Evolutionary conservation across 2,888 invertebrate species (phyloP).

Genomic region (Diloba caeruleocephala): DNA sequence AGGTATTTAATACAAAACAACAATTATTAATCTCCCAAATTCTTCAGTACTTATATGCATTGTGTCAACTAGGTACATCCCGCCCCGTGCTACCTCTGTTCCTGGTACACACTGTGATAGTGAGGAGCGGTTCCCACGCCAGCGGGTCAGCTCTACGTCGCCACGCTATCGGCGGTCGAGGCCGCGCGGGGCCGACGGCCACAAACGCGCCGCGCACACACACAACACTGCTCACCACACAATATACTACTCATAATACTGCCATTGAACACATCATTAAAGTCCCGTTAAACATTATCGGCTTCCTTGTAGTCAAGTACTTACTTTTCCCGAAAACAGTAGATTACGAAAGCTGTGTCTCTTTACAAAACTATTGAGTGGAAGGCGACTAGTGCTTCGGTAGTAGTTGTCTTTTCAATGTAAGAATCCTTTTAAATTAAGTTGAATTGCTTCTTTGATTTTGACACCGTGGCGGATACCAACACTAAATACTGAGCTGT

Average conservation of each 20-base stretch:
- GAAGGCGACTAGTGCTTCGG: neutral
- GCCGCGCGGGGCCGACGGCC: neutral
- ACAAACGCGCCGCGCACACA: neutral
- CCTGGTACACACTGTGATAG: neutral
- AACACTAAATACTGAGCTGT: too few relatives aligned
- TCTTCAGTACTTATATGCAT: too few relatives aligned
- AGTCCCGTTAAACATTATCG: conserved; percentile 4
- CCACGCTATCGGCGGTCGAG: neutral
- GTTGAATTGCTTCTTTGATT: too few relatives aligned
- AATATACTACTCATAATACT: conserved; percentile 4
- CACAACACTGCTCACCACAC: neutral
- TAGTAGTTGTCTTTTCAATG: too few relatives aligned
- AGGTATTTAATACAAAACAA: too few relatives aligned
- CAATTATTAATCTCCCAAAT: too few relatives aligned
- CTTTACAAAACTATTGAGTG: neutral
- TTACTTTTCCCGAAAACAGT: conserved; percentile 11
- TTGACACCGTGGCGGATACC: too few relatives aligned
- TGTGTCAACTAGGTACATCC: too few relatives aligned
- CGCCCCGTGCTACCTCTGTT: neutral
- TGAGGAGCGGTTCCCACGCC: conserved; percentile 41
- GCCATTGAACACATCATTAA: conserved; percentile 6
- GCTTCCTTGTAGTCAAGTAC: conserved; percentile 27
- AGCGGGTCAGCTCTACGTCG: conserved; percentile 2
- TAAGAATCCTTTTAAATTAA: too few relatives aligned
- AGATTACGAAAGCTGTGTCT: conserved; percentile 16